phyloP scores from a whole-genome alignment of 1,140 invertebrate species.

The Pomacea maculata region DNA sequence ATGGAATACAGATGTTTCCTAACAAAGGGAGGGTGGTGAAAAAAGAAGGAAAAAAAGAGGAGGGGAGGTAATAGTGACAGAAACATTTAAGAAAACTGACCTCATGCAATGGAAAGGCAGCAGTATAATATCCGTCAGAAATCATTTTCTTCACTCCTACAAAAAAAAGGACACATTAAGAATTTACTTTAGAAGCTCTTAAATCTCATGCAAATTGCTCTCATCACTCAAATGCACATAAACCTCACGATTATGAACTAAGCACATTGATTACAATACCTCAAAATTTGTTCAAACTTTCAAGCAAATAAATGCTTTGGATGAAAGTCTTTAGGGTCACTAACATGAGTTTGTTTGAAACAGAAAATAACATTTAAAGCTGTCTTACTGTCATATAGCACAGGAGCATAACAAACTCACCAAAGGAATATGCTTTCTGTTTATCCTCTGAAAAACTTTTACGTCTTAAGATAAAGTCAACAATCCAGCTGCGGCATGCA shows the following conservation, averaged over 20 bases:
- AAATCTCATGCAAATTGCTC: too few species aligned
- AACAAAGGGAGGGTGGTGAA: background rate
- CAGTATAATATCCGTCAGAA: constrained; percentile 84
- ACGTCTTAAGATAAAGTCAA: constrained; percentile 92
- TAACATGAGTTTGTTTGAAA: background rate
- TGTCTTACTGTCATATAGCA: constrained; percentile 77
- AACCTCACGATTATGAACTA: too few species aligned
- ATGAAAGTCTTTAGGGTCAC: background rate
- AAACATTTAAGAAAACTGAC: constrained; percentile 67
- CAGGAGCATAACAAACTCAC: constrained; percentile 32
- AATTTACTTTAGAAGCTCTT: too few species aligned
- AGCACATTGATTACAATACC: too few species aligned
- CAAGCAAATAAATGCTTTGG: too few species aligned
- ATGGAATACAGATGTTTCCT: background rate
- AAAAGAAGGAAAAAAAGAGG: background rate
- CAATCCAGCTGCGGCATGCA: constrained; percentile 87
- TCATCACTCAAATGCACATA: too few species aligned
- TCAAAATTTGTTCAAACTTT: too few species aligned
- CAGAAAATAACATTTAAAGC: background rate
- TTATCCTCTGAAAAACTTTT: constrained; percentile 78
- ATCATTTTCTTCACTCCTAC: constrained; percentile 89
- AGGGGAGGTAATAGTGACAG: background rate
- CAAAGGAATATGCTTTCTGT: constrained; percentile 54
- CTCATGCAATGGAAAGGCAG: constrained; percentile 93
- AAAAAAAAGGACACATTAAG: constrained; percentile 61